These are phyloP conservation scores for Mus minutoides DNA, from an alignment of 2,797 vertebrate genomes.

Conservation along the genomic window DNA sequence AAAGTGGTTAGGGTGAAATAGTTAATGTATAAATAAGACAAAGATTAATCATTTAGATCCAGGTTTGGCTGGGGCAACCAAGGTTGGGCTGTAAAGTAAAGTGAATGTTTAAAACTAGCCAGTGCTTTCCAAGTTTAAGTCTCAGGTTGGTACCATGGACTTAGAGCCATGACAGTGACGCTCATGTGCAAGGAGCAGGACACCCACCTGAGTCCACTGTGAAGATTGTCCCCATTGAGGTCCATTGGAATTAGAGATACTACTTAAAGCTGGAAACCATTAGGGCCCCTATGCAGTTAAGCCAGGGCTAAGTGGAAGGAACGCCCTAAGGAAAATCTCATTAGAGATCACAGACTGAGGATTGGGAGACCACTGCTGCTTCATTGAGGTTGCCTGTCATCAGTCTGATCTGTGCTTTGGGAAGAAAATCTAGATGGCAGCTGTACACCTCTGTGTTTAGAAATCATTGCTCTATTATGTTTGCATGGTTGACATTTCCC, in stretches of 20 bases:
- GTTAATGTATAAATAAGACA: background rate
- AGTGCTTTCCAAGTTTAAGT: background rate
- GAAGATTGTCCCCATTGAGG: background rate
- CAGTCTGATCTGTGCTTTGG: background rate
- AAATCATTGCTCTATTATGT: background rate
- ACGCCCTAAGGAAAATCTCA: background rate
- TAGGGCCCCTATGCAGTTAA: background rate
- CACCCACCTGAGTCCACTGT: background rate
- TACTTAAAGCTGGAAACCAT: background rate
- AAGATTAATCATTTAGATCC: background rate
- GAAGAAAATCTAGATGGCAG: background rate
- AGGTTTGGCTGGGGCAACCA: background rate
- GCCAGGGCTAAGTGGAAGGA: background rate
- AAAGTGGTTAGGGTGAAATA: background rate
- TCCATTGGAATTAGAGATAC: background rate
- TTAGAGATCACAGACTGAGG: background rate
- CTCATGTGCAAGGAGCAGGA: background rate
- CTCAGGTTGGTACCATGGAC: background rate
- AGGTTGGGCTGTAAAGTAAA: background rate
- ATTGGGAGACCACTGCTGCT: background rate
- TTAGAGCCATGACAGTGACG: background rate
- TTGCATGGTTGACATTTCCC: background rate
- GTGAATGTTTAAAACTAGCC: conserved; percentile 16
- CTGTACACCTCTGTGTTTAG: background rate
- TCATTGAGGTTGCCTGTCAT: background rate